These are phyloP conservation scores for Calidris pugnax DNA, from an alignment of 2,113 vertebrate species.

Conservation along the genomic window DNA sequence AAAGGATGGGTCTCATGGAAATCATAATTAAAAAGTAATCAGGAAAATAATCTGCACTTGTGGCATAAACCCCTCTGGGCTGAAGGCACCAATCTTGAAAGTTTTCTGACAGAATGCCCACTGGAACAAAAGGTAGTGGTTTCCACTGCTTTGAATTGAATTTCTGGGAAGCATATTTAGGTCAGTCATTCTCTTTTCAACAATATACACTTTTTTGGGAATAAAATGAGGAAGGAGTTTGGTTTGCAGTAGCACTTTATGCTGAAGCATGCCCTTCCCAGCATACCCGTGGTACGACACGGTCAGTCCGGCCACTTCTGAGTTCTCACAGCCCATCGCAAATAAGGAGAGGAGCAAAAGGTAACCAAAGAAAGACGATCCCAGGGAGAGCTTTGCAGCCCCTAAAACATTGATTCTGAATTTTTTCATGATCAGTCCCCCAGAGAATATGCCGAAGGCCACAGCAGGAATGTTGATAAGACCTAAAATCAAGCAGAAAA, in stretches of 20 bases:
- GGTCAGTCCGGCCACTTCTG: conserved; percentile 86
- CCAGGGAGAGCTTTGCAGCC: conserved; percentile 86
- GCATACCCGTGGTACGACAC: conserved; percentile 84
- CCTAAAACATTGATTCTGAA: conserved; percentile 82
- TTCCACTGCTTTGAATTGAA: background rate
- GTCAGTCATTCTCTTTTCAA: background rate
- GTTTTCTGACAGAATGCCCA: accelerated
- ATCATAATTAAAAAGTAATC: conserved; percentile 25
- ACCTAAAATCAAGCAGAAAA: conserved; percentile 72
- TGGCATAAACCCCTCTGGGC: background rate
- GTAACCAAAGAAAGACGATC: conserved; percentile 85
- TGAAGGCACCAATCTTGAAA: background rate
- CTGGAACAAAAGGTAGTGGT: background rate
- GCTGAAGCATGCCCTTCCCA: background rate
- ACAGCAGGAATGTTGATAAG: conserved; percentile 93
- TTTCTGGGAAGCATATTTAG: background rate
- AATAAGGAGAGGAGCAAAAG: conserved; percentile 86
- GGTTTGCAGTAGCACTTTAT: background rate
- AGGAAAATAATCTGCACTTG: conserved; percentile 25
- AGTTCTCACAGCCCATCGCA: conserved; percentile 86
- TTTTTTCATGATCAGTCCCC: conserved; percentile 90
- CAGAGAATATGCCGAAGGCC: conserved; percentile 91
- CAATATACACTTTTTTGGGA: background rate
- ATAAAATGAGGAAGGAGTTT: background rate
- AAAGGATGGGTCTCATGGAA: background rate